Conservation (phyloP, 2,113 vertebrate species). For the Oryzias melastigma region DNA sequence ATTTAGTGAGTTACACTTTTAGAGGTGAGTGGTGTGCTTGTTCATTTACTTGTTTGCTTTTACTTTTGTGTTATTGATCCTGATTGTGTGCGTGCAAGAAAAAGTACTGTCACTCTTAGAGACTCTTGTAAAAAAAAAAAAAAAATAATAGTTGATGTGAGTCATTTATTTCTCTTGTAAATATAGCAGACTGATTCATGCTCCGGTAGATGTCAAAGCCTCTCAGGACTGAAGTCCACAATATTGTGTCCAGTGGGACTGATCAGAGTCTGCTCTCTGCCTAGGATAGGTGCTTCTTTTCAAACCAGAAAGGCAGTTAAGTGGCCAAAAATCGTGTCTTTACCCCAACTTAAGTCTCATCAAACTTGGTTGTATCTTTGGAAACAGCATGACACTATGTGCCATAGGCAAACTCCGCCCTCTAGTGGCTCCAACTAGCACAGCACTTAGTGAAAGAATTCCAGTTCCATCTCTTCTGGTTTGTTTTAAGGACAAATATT, state of each 20-base stretch:
- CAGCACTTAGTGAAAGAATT: slow-evolving; percentile 34
- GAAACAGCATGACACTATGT: slow-evolving; percentile 42
- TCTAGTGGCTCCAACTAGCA: slow-evolving; percentile 45
- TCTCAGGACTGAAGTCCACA: slow-evolving; percentile 58
- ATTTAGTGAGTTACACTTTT: slow-evolving; percentile 72
- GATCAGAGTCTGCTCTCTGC: slow-evolving; percentile 44
- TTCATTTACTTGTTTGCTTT: slow-evolving; percentile 40
- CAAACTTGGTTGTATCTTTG: slow-evolving; percentile 11
- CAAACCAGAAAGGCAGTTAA: slow-evolving; percentile 37
- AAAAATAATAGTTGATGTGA: slow-evolving; percentile 41
- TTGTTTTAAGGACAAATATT: slow-evolving; percentile 13
- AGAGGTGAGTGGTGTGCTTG: slow-evolving; percentile 65
- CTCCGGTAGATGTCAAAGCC: slow-evolving; percentile 62
- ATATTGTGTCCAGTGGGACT: slow-evolving; percentile 37
- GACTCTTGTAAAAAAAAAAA: slow-evolving; percentile 24
- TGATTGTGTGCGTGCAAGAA: slow-evolving; percentile 59
- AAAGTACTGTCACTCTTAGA: slow-evolving; percentile 47
- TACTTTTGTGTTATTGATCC: slow-evolving; percentile 40
- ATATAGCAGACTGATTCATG: slow-evolving; percentile 45
- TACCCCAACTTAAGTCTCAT: slow-evolving; percentile 16
- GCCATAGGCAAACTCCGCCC: slow-evolving; percentile 54
- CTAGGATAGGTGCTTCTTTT: slow-evolving; percentile 46
- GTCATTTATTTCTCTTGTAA: slow-evolving; percentile 66
- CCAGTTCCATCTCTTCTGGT: slow-evolving; percentile 18
- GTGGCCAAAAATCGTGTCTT: slow-evolving; percentile 39